Conservation (phyloP, 2,113 vertebrate species). For the Periophthalmodon schlosseri region DNA sequence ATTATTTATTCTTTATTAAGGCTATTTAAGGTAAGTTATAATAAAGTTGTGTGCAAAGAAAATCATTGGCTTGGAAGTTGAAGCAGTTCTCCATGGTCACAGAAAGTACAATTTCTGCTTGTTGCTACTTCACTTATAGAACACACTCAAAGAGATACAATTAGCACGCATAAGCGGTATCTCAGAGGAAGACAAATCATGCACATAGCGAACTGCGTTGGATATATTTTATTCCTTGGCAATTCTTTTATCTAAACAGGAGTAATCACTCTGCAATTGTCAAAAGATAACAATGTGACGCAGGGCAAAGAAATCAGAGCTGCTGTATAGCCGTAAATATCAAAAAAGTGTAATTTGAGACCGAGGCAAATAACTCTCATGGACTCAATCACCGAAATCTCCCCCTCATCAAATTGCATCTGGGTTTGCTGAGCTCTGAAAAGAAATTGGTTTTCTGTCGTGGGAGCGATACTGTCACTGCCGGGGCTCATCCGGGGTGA, state of each 20-base stretch:
- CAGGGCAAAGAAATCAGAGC: constrained; percentile 20
- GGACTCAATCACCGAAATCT: constrained; percentile 67
- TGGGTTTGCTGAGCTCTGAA: constrained; percentile 71
- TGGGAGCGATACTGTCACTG: constrained; percentile 76
- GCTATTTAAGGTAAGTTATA: no score
- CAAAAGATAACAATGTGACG: constrained; percentile 6
- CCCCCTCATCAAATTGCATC: constrained; percentile 72
- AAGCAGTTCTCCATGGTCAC: neutral
- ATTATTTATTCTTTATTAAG: no score
- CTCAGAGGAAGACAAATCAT: neutral
- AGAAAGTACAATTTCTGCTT: neutral
- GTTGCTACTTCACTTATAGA: neutral
- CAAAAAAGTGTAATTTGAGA: constrained; percentile 75
- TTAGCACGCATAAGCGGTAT: neutral
- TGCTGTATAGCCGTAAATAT: constrained; percentile 62
- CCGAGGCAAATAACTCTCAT: constrained; percentile 72
- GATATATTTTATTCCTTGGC: neutral
- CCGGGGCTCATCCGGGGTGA: constrained; percentile 50
- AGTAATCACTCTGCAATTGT: constrained; percentile 10
- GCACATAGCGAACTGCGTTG: neutral
- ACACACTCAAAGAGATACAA: neutral
- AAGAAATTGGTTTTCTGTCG: constrained; percentile 81
- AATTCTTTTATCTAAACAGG: constrained; percentile 9
- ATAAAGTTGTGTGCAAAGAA: no score
- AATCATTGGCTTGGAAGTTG: neutral